Base-by-base conservation (phyloP, 1,140 invertebrate genomes). In the Pararge aegeria region DNA sequence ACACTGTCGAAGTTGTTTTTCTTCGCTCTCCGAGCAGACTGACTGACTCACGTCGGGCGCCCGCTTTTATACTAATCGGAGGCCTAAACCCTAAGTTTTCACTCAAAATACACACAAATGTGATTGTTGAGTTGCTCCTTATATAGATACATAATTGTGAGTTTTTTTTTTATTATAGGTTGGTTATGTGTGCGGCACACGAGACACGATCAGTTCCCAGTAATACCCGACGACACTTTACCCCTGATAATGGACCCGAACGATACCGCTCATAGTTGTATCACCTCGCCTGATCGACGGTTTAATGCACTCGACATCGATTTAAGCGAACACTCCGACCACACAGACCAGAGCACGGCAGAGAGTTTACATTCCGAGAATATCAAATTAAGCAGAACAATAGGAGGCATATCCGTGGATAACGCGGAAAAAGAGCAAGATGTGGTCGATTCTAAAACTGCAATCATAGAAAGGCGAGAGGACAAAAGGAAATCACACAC, bases 141-240 rank as follows among this genome's bases (percentile, higher is more conserved):
- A n/a, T n/a, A n/a, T n/a, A n/a, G n/a, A n/a, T n/a, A n/a, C n/a
- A n/a, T n/a, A n/a, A n/a, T n/a, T n/a, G n/a, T n/a, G n/a, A n/a
- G n/a, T n/a, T n/a, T n/a, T n/a, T n/a, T n/a, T n/a, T n/a, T n/a
- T n/a, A n/a, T n/a, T 20, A 20, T 40, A 92, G 94, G 96, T 66
- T 98, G 97, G 97, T 91, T 96, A 20, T 94, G 95, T 68, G 94
- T 97, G 2, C 91, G 95, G 59, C 95, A 96, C 60, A 93, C 95
- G 64, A 92, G 96, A 19, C 94, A 96, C 61, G 96, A 97, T 52
- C 92, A 93, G 24, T 98, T 96, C 94, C 96, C 97, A 0, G 92
- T 97, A 6, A 92, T 95, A 57, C 92, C 94, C 49, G 92, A 93
- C 46, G 94, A 95, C 66, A 90, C 93, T 37, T 92, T 92, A 73